phyloP scores from a whole-genome alignment of 1,140 invertebrate species.

The Liolophura sinensis region DNA sequence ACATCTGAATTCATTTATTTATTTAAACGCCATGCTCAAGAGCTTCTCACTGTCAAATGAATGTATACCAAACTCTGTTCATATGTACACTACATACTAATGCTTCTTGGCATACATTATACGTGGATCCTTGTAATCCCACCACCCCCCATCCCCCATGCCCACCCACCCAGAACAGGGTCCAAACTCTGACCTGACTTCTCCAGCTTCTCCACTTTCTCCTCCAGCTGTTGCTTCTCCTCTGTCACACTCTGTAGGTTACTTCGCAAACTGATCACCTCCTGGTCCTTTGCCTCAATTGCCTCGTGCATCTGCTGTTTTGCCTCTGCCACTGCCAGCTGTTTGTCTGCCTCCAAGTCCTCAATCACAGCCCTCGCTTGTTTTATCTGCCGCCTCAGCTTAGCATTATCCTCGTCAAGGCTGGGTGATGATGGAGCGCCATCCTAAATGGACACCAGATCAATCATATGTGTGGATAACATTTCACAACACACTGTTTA shows the following conservation, averaged over 20 bases:
- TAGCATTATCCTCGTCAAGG: conserved; percentile 12
- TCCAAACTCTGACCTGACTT: conserved; percentile 33
- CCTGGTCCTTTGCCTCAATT: conserved; percentile 65
- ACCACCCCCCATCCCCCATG: too few relatives aligned
- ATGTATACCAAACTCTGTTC: too few relatives aligned
- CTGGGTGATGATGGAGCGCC: too few relatives aligned
- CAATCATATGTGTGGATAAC: too few relatives aligned
- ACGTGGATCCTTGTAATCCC: too few relatives aligned
- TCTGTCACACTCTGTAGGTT: conserved; percentile 47
- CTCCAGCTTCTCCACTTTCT: conserved; percentile 58
- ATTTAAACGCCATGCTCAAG: too few relatives aligned
- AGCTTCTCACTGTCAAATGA: too few relatives aligned
- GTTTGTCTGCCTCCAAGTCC: conserved; percentile 48
- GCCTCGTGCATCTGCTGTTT: conserved; percentile 49
- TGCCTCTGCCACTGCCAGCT: conserved; percentile 48
- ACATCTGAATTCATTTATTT: too few relatives aligned
- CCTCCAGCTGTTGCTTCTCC: conserved; percentile 58
- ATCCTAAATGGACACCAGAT: too few relatives aligned
- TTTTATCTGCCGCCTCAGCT: conserved; percentile 47
- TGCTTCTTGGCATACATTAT: too few relatives aligned
- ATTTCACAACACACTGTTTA: too few relatives aligned
- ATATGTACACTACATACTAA: too few relatives aligned
- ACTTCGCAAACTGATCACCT: conserved; percentile 52
- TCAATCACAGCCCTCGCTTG: conserved; percentile 49
- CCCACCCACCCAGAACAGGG: neutral